phyloP scores from a whole-genome alignment of 2,113 vertebrate species.

The Malurus alboscapulatus region DNA sequence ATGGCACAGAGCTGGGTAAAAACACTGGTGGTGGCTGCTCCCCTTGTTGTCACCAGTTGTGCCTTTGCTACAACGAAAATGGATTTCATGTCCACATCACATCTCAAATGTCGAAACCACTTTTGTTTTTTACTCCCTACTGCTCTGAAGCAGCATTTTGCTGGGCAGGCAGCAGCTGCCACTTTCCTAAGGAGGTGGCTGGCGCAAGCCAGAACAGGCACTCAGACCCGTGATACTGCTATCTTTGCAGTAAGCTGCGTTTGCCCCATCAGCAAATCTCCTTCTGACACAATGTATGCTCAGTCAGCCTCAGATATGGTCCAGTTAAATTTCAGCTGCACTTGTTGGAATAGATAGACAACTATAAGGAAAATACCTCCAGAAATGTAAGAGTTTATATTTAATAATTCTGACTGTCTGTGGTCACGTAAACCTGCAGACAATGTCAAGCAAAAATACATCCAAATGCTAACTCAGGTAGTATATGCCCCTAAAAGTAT shows the following conservation, averaged over 20 bases:
- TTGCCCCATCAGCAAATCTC: background rate
- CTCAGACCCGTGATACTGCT: background rate
- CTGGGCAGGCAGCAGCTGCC: background rate
- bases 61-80: background rate
- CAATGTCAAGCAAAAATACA: background rate
- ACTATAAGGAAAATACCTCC: background rate
- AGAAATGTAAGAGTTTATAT: background rate
- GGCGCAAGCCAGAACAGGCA: background rate
- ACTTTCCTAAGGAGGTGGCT: background rate
- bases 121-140: background rate
- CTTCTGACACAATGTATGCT: background rate
- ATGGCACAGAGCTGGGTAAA: background rate
- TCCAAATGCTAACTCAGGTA: background rate
- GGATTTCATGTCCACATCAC: background rate
- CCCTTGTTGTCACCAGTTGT: background rate
- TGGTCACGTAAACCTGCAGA: background rate
- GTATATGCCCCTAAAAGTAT: background rate
- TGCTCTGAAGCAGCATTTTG: background rate
- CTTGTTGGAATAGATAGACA: background rate
- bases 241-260: background rate
- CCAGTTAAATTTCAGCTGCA: background rate
- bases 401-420: background rate
- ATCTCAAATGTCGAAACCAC: background rate
- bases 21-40: background rate
- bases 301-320: background rate